These are phyloP conservation scores for Orestias chungarensis DNA, from an alignment of 2,797 vertebrate genomes.

Conservation along the genomic window DNA sequence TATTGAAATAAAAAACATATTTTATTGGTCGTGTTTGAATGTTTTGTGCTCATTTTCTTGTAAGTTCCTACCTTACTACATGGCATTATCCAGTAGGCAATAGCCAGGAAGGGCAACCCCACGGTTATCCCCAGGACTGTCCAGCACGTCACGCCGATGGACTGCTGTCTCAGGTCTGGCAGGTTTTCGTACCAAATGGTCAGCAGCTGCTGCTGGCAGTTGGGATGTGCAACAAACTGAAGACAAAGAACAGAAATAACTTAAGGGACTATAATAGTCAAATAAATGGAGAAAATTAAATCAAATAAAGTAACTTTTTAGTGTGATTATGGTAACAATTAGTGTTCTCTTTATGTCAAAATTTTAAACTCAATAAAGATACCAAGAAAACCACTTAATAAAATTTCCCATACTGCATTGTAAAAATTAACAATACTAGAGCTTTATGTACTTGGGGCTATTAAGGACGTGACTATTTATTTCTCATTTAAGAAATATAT, in stretches of 20 bases:
- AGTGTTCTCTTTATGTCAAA: not conserved
- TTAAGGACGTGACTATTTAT: no score
- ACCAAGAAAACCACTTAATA: not conserved
- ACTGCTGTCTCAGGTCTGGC: constrained; percentile 93
- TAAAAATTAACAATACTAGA: no score
- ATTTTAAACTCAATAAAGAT: not conserved
- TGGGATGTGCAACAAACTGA: constrained; percentile 98
- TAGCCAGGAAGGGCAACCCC: constrained; percentile 93
- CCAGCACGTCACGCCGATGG: constrained; percentile 94
- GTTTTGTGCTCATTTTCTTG: not conserved
- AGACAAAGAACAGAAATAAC: constrained; percentile 8
- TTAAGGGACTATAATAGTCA: no score
- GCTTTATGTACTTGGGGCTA: no score
- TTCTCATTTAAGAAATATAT: no score
- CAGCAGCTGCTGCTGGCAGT: constrained; percentile 97
- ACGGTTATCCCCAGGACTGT: constrained; percentile 93
- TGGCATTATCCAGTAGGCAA: constrained; percentile 96
- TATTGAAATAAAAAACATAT: not conserved
- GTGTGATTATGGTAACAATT: not conserved
- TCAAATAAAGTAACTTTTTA: no score
- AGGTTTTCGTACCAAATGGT: constrained; percentile 99
- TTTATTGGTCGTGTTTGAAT: not conserved
- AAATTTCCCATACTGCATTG: not conserved
- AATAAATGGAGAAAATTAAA: no score
- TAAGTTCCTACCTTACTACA: constrained; percentile 90